Base-by-base conservation (phyloP, 2,888 invertebrate species). In the Melanchra persicariae region DNA sequence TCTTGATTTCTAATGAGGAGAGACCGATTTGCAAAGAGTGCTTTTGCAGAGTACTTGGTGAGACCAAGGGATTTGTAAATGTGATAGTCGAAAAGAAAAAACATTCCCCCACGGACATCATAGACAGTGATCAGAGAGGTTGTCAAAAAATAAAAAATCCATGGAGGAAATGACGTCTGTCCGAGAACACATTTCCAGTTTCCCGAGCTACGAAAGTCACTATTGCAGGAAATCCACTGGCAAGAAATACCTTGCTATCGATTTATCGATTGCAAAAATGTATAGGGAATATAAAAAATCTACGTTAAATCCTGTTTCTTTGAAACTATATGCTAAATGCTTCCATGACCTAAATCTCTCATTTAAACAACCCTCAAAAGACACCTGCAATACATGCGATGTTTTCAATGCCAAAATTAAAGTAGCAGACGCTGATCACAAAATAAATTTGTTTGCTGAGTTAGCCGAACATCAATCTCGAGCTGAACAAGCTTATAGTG, bases 1-100 rank as follows among this genome's bases (percentile, higher is more conserved):
- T 73, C 19, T 3, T 17, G 24, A 73, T 73, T 55, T 51, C 17
- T 64, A 74, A 70, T 62, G 67, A 73, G 45, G 34, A 61, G 34
- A 77, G 22, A 73, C 51, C 70, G 8, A 22, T 73, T 77, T 77
- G 77, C 10, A 73, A 77, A 61, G 67, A 77, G 22, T 77, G 72
- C 30, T 77, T 73, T 19, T 77, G 77, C 37, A 73, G n/a, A 47
- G 26, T 64, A 57, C 40, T 67, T 40, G 73, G 64, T 26, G 77
- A 77, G 49, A 77, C 77, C 55, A 72, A 70, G 24, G 70, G 77
- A 52, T 73, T 73, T 67, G 22, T 77, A 37, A 77, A 77, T 67
- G 60, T 71, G 15, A 40, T 71, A 37, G 40, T 71, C 17, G 68
- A 69, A 12, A 76, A 71, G 43, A 76, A 76, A 43, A 76, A 76